phyloP scores from a whole-genome alignment of 2,113 vertebrate species.

The Dicerorhinus sumatrensis region DNA sequence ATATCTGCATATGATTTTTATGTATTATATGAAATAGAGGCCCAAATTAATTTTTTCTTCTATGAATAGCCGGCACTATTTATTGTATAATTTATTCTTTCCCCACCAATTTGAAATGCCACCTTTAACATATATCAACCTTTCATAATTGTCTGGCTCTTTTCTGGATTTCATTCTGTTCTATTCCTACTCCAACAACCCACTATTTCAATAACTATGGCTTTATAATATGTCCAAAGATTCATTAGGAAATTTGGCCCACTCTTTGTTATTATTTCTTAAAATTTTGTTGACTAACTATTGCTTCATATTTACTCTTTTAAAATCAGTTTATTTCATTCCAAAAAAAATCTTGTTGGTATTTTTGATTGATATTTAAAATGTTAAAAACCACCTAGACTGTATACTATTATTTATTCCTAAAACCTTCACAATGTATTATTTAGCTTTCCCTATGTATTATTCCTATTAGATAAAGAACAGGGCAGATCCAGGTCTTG shows the following conservation, averaged over 20 bases:
- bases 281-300: not conserved
- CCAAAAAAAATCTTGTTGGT: not conserved
- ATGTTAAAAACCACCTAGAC: not conserved
- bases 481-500: not conserved
- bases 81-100: constrained; percentile 23
- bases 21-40: not conserved
- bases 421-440: not conserved
- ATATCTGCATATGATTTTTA: not conserved
- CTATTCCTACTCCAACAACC: not conserved
- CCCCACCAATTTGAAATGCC: not conserved
- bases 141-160: not conserved
- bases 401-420: not conserved
- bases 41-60: constrained; percentile 13
- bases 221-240: not conserved
- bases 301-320: not conserved
- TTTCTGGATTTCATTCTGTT: not conserved
- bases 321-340: constrained; percentile 28
- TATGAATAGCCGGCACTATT: not conserved
- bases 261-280: not conserved
- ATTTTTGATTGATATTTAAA: constrained; percentile 16
- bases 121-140: not conserved
- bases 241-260: not conserved
- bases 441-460: not conserved
- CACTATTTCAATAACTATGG: not conserved
- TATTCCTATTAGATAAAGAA: not conserved